Percentiles rank a stretch among this genome's conserved stretches.
Conservation (phyloP, 1,140 invertebrate genomes). For the Varroa destructor region DNA sequence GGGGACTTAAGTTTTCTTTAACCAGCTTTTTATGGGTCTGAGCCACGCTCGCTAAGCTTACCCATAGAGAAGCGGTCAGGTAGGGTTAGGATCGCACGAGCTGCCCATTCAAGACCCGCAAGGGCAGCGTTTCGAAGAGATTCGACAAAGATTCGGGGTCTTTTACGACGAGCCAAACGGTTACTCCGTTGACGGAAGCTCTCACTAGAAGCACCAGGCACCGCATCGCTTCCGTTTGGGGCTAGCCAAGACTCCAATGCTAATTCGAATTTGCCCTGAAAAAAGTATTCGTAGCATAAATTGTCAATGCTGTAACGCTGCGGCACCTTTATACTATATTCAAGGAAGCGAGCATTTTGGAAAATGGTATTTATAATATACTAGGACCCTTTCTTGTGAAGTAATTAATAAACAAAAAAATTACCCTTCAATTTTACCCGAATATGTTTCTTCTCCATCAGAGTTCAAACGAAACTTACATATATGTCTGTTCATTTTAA, state of each 20-base stretch:
- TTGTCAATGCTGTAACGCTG: too few species aligned
- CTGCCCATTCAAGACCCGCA: conserved; percentile 12
- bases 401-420: too few species aligned
- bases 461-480: too few species aligned
- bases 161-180: conserved; percentile 14
- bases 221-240: background rate
- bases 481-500: too few species aligned
- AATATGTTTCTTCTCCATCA: too few species aligned
- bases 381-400: too few species aligned
- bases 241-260: conserved; percentile 11
- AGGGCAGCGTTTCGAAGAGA: conserved; percentile 15
- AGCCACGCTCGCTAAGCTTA: background rate
- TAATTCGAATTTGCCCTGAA: conserved; percentile 19
- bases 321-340: too few species aligned
- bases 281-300: background rate
- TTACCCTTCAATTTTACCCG: too few species aligned
- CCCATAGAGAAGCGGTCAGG: conserved; percentile 10
- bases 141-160: conserved; percentile 7
- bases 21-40: too few species aligned
- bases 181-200: conserved; percentile 12
- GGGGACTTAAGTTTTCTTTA: too few species aligned
- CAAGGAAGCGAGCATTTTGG: too few species aligned
- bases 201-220: background rate
- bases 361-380: too few species aligned
- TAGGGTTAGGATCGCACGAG: background rate